Evolutionary conservation across 1,140 invertebrate species (phyloP), one percentile per base, ranked within the genome.

Genomic region (Nasonia vitripennis): DNA sequence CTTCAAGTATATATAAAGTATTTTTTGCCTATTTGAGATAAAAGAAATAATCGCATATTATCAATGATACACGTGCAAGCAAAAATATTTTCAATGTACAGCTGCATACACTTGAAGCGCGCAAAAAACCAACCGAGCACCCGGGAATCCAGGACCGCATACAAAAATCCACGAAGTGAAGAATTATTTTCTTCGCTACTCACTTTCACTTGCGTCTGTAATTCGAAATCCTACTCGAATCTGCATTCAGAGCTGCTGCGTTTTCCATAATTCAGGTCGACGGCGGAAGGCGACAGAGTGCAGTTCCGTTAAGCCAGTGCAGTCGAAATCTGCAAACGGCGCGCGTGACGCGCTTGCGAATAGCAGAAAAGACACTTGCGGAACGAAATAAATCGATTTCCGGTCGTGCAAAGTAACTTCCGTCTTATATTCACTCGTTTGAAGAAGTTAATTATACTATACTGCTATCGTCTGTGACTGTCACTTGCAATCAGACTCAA

Each of bases 181-280:
- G 31, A 71, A n/a, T 71, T 14, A 71, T 71, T 71, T 71, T 71
- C 70, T 6, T 17, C 70, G 70, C 70, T 34, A 31, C 11, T 71
- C 70, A 75, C 73, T 75, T 75, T 75, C 37, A 75, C 73, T 75
- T n/a, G 37, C 73, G 45, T 75, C 34, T n/a, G 37, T 75, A 75
- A 75, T 75, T 75, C 37, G 73, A 11, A 41, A 75, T 75, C 31
- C 31, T 17, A 14, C 73, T 45, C 20, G 73, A 45, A 75, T 75
- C 73, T 75, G 34, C 73, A 75, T 75, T 75, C 73, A 41, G 17
- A 62, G 55, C 14, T 45, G 37, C 31, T n/a, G 37, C 73, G 37
- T 75, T 75, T 45, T 75, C 37, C 37, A 37, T 75, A 75, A 75
- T 75, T 75, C 73, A 75, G 20, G 41, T 0, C 73, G 34, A 37